Conservation (phyloP, 2,797 vertebrate genomes). For the Hylomyscus alleni region DNA sequence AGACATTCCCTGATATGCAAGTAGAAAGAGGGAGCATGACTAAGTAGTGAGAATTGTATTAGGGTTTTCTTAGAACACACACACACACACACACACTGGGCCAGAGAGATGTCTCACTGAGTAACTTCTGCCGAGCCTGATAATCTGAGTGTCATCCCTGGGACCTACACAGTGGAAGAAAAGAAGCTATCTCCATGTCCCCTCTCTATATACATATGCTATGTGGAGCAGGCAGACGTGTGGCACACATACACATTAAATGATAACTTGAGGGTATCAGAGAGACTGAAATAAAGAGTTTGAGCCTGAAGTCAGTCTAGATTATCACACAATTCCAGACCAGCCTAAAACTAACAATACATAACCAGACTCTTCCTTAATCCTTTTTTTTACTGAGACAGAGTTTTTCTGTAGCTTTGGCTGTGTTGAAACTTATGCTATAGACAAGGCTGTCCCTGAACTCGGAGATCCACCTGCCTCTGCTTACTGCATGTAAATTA, state of each 20-base stretch:
- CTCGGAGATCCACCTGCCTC: background rate
- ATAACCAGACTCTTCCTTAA: background rate
- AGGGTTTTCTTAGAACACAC: background rate
- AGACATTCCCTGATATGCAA: background rate
- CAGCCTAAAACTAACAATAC: background rate
- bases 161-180: too few relatives aligned
- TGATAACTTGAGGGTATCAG: background rate
- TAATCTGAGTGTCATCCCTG: background rate
- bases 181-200: background rate
- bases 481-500: too few relatives aligned
- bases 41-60: background rate
- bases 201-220: background rate
- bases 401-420: background rate
- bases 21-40: background rate
- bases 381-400: background rate
- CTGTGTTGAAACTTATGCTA: background rate
- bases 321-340: background rate
- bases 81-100: too few relatives aligned
- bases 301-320: background rate
- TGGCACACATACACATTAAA: background rate
- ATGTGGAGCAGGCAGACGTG: background rate
- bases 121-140: background rate
- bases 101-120: background rate
- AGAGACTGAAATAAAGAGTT: background rate
- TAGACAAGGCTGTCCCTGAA: background rate